Conservation (phyloP, 2,888 invertebrate genomes). For the Sphinx pinastri region DNA sequence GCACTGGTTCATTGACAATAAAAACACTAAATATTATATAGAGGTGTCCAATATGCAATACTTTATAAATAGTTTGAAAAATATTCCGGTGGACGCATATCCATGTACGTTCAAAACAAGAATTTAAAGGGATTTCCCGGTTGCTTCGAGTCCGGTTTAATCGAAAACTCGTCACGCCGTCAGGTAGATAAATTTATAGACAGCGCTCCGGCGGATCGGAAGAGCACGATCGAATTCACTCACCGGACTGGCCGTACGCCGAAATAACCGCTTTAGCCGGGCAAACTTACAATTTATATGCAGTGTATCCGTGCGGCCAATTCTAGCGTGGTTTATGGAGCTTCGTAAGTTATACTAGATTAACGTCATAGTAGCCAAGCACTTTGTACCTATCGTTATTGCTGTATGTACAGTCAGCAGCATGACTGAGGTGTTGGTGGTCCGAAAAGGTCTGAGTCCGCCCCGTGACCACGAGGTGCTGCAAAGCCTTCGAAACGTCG, state of each 20-base stretch:
- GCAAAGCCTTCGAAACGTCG: too few relatives aligned
- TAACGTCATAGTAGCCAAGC: too few relatives aligned
- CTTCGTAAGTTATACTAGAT: too few relatives aligned
- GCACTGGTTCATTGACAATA: too few relatives aligned
- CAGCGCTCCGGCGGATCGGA: constrained; percentile 38
- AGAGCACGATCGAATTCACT: constrained; percentile 34
- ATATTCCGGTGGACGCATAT: not conserved
- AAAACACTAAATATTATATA: too few relatives aligned
- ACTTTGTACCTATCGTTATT: too few relatives aligned
- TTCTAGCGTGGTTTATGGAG: not conserved
- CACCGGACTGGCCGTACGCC: constrained; percentile 26
- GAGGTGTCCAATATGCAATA: too few relatives aligned
- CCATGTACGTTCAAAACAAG: not conserved
- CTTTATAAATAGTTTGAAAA: too few relatives aligned
- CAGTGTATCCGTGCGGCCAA: not conserved
- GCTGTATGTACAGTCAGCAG: too few relatives aligned
- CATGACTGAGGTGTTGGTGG: too few relatives aligned
- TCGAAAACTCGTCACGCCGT: constrained; percentile 22
- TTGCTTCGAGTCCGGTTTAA: not conserved
- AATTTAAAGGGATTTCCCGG: not conserved
- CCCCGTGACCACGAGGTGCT: too few relatives aligned
- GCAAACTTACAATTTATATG: constrained; percentile 12
- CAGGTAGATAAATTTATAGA: constrained; percentile 39
- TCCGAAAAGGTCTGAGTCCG: too few relatives aligned
- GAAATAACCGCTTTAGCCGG: constrained; percentile 25